These are phyloP conservation scores for Steatornis caripensis DNA, from an alignment of 2,113 vertebrate genomes.

Conservation along the genomic window DNA sequence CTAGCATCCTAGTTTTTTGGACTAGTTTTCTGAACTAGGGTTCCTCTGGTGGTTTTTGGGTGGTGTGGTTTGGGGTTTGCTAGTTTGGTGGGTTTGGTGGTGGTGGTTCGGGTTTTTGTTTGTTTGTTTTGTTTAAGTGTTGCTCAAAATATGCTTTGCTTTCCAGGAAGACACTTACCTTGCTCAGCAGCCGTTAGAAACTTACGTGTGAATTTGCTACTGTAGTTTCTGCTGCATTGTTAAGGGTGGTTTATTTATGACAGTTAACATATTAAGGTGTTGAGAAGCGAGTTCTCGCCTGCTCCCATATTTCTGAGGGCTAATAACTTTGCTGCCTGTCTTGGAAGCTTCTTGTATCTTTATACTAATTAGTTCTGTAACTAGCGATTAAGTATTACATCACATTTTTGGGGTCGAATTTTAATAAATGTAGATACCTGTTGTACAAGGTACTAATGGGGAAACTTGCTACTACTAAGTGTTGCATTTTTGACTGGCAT, in stretches of 20 bases:
- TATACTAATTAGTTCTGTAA: neutral
- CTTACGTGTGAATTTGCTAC: neutral
- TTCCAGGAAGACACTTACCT: neutral
- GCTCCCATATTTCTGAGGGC: neutral
- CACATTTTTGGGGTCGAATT: neutral
- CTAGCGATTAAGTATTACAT: neutral
- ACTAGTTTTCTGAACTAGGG: neutral
- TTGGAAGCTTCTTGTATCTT: neutral
- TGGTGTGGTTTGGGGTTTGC: neutral
- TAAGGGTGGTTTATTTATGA: neutral
- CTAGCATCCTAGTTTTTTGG: neutral
- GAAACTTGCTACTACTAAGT: neutral
- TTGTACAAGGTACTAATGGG: neutral
- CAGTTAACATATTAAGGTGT: neutral
- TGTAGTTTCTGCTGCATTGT: neutral
- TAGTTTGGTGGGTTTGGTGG: neutral
- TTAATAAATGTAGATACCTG: neutral
- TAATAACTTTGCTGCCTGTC: neutral
- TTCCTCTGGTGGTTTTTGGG: neutral
- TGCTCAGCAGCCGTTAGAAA: neutral
- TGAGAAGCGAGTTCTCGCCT: neutral
- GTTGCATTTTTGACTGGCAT: neutral
- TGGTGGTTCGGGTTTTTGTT: neutral
- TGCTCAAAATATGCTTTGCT: neutral
- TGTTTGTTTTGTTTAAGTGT: neutral